phyloP scores from a whole-genome alignment of 2,888 invertebrate genomes.

The Proisotoma minuta region DNA sequence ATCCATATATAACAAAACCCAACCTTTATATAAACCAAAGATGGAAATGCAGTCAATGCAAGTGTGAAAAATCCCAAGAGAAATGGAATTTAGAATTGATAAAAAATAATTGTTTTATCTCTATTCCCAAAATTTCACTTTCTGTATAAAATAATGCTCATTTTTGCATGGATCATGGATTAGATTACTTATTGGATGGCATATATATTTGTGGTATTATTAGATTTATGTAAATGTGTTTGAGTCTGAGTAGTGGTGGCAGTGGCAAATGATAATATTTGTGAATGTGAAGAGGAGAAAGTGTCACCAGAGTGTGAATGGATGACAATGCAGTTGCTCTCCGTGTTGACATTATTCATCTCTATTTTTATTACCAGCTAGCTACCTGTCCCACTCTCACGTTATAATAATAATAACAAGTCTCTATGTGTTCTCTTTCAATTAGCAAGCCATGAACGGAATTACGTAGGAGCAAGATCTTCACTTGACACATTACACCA shows the following conservation, averaged over 20 bases:
- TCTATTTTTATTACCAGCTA: neutral
- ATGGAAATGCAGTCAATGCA: no score
- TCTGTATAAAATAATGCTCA: no score
- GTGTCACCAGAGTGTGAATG: neutral
- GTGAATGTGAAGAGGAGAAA: neutral
- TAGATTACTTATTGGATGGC: no score
- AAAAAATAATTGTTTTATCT: neutral
- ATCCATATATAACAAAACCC: no score
- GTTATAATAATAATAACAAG: neutral
- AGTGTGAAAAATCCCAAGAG: neutral
- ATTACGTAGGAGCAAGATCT: no score
- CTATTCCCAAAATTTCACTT: neutral
- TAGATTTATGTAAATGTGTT: no score
- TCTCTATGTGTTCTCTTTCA: neutral
- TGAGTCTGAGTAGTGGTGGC: neutral
- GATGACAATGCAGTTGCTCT: neutral
- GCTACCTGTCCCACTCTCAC: neutral
- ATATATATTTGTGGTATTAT: no score
- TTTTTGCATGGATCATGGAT: no score
- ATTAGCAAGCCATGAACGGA: neutral
- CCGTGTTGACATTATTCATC: neutral
- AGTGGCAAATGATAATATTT: neutral
- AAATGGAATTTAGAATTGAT: neutral
- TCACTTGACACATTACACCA: no score
- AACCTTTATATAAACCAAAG: no score